Base-by-base conservation (phyloP, 2,113 vertebrate genomes). In the Phoenicopterus ruber region DNA sequence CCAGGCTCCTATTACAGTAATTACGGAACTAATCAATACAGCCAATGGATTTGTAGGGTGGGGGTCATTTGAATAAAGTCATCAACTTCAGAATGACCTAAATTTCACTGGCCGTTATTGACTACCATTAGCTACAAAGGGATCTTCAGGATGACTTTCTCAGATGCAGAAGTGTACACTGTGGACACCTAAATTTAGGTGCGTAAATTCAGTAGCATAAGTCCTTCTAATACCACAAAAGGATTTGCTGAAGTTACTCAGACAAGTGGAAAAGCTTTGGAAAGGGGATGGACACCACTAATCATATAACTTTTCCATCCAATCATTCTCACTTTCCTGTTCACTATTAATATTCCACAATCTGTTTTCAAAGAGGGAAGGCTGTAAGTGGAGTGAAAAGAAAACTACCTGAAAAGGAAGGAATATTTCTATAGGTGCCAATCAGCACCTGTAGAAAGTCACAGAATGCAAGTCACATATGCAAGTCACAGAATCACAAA, bases 21-120 rank as follows among this genome's bases (percentile, higher is more conserved):
- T 86, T 88, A 93, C 79, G 83, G 59, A 32, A 28, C 63, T 86
- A 93, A 91, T 95, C 93, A 95, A 94, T 89, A 74, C 8, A 84
- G 18, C 4, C 38, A 38, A 90, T 25, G 36, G 61, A 62, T 55
- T 87, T 91, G 85, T 82, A 82, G 69, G 73, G 71, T 81, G 46
- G 38, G 32, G 38, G 69, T 93, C 42, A 84, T 92, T 66, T 86
- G 76, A 92, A 86, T 83, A 61, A 92, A 90, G 28, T 18, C 10
- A 59, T 74, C 69, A 50, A 25, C 69, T 94, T 42, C 38, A 14
- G 15, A 79, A 67, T 55, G 50, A 74, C 57, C 80, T 67, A 36
- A 62, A 78, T 86, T 86, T 92, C 72, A 34, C 55, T n/a, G 46
- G 13, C 34, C 81, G 11, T 11, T 86, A 59, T 58, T 78, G 80